These are phyloP conservation scores for Brachionus angularis DNA, from an alignment of 1,140 invertebrate species.

Conservation along the genomic window DNA sequence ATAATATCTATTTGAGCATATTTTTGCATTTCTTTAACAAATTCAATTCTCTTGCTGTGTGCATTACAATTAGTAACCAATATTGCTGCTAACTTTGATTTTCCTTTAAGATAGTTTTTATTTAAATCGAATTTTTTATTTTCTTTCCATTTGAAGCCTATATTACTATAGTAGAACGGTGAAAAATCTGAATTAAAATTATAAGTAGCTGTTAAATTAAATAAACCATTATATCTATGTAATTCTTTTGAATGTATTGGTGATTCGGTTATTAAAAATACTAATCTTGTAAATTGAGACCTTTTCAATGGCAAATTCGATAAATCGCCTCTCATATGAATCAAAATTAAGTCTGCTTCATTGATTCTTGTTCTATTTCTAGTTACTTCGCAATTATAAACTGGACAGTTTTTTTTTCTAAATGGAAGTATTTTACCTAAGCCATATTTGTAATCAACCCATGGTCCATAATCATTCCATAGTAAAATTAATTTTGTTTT, in stretches of 20 bases:
- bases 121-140: neutral
- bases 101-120: neutral
- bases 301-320: neutral
- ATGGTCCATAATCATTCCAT: conserved; percentile 32
- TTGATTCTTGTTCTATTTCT: conserved; percentile 5
- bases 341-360: conserved; percentile 16
- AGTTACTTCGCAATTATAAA: conserved; percentile 40
- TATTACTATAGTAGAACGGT: conserved; percentile 26
- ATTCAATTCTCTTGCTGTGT: conserved; percentile 7
- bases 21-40: conserved; percentile 31
- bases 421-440: conserved; percentile 8
- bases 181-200: conserved; percentile 7
- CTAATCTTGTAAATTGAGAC: neutral
- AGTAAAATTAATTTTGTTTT: conserved; percentile 31
- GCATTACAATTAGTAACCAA: neutral
- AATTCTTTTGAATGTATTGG: conserved; percentile 7
- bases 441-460: conserved; percentile 22
- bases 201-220: conserved; percentile 28
- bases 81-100: conserved; percentile 1
- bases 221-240: neutral
- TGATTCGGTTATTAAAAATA: conserved; percentile 29
- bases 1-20: conserved; percentile 46
- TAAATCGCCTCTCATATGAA: conserved; percentile 35
- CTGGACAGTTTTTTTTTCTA: conserved; percentile 4
- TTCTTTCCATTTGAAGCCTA: conserved; percentile 2